A percentile compares a stretch with the other conserved stretches of the same genome.
Conservation (phyloP, 2,113 vertebrate genomes). For the Tiliqua scincoides region DNA sequence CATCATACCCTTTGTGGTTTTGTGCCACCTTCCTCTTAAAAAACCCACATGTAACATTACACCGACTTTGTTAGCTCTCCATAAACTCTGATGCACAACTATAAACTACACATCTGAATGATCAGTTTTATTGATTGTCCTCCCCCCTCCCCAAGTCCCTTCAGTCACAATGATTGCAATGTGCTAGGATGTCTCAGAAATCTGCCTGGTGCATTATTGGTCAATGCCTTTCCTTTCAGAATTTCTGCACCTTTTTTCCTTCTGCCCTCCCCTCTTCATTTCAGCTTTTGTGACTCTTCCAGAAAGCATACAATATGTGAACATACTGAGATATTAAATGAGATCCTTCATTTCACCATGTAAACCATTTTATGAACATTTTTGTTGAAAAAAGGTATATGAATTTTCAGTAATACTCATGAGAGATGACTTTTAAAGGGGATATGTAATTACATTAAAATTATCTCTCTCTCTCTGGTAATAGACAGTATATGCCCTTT, state of each 20-base stretch:
- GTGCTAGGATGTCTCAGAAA: conserved; percentile 44
- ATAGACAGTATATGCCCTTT: too few relatives aligned
- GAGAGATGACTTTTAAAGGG: too few relatives aligned
- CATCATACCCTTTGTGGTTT: background rate
- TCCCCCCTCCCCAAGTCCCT: conserved; percentile 52
- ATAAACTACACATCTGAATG: conserved; percentile 29
- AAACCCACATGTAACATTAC: conserved; percentile 43
- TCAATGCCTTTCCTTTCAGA: conserved; percentile 10
- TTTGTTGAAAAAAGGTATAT: too few relatives aligned
- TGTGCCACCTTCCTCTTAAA: background rate
- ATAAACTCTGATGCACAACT: conserved; percentile 44
- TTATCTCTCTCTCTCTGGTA: too few relatives aligned
- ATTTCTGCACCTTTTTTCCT: background rate
- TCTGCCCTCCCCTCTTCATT: background rate
- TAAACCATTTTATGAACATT: too few relatives aligned
- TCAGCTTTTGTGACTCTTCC: conserved; percentile 21
- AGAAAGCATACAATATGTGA: background rate
- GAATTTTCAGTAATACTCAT: too few relatives aligned
- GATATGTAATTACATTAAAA: too few relatives aligned
- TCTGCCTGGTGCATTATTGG: conserved; percentile 34
- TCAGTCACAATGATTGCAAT: conserved; percentile 72
- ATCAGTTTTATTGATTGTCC: conserved; percentile 70
- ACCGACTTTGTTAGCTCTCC: conserved; percentile 11
- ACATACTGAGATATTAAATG: background rate
- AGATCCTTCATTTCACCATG: too few relatives aligned